Percentiles rank a stretch among this genome's conserved stretches.
Conservation (phyloP, 2,113 vertebrate genomes). For the Galbula dea region DNA sequence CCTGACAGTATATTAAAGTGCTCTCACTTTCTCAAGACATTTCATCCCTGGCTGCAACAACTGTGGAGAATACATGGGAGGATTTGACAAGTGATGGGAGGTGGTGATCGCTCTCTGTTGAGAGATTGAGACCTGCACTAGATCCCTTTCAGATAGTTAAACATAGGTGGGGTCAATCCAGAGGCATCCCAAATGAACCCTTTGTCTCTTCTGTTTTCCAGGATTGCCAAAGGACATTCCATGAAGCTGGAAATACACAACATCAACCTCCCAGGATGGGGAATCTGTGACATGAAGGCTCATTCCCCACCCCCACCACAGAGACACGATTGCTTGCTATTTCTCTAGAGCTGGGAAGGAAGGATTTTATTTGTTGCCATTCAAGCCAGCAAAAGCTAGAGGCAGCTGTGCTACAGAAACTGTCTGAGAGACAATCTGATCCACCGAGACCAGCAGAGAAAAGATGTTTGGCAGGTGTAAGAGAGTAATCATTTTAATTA, state of each 20-base stretch:
- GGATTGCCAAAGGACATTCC: not conserved
- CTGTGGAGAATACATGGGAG: not conserved
- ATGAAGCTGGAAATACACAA: not conserved
- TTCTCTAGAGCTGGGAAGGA: not conserved
- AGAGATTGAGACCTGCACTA: not conserved
- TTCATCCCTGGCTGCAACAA: not conserved
- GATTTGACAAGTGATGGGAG: not conserved
- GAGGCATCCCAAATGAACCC: not conserved
- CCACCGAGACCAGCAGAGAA: not conserved
- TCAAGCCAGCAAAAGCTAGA: not conserved
- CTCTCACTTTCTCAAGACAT: not conserved
- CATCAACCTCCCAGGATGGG: not conserved
- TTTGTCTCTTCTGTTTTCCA: not conserved
- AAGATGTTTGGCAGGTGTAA: not conserved
- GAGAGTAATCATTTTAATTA: conserved; percentile 14
- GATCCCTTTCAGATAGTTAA: not conserved
- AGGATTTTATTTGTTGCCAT: not conserved
- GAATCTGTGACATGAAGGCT: not conserved
- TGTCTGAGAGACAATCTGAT: not conserved
- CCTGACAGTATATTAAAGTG: not conserved
- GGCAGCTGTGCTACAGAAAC: not conserved
- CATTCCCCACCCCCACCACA: not conserved
- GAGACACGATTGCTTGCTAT: not conserved
- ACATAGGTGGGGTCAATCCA: not conserved
- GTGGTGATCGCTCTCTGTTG: not conserved